These are phyloP conservation scores for Eubucco bourcierii DNA, from an alignment of 2,113 vertebrate species.

Conservation along the genomic window DNA sequence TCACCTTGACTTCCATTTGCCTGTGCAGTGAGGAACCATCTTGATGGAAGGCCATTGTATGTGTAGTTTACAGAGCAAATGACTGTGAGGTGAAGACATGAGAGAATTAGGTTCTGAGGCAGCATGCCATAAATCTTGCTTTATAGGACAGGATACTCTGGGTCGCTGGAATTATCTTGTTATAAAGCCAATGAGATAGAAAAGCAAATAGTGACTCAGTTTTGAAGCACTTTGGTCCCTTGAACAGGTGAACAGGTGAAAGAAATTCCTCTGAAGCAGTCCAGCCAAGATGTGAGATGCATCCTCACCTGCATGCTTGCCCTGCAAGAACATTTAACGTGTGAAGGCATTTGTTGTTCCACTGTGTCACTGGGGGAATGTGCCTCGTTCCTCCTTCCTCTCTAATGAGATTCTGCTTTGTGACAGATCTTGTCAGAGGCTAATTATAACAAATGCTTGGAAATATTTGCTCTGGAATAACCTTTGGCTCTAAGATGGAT, in stretches of 20 bases:
- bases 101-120: conserved; percentile 29
- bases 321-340: accelerated
- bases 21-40: neutral
- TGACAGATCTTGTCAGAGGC: conserved; percentile 20
- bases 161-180: neutral
- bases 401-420: neutral
- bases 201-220: conserved; percentile 11
- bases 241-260: neutral
- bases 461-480: conserved; percentile 30
- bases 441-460: conserved; percentile 51
- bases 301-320: accelerated
- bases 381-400: neutral
- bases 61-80: conserved; percentile 36
- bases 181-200: conserved; percentile 25
- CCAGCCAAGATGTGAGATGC: neutral
- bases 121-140: conserved; percentile 40
- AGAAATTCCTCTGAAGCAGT: neutral
- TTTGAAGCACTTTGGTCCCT: neutral
- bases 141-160: conserved; percentile 31
- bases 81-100: neutral
- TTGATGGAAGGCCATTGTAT: neutral
- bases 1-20: conserved; percentile 22
- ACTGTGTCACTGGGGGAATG: accelerated
- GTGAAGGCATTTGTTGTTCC: neutral
- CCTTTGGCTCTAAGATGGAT: conserved; percentile 40